Evolutionary conservation across 2,888 invertebrate species (phyloP).

Genomic region (Synanthedon andrenaeformis): DNA sequence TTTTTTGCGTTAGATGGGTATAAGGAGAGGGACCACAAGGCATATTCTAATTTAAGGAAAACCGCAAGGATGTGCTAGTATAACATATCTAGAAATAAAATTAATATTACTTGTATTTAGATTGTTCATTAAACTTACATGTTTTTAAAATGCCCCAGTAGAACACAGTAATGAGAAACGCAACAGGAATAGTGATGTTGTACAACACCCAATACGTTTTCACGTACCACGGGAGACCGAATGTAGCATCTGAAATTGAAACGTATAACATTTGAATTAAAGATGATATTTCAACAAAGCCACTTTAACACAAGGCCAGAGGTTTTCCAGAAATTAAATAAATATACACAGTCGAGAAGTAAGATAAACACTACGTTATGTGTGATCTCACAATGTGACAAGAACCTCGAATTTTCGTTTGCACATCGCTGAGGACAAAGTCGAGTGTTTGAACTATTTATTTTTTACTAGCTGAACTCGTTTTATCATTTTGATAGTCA

Average conservation of each 20-base stretch:
- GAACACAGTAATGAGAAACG: slow-evolving; percentile 61
- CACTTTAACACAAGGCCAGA: background rate
- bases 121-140: slow-evolving; percentile 25
- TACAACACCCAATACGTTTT: slow-evolving; percentile 61
- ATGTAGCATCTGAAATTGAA: slow-evolving; percentile 38
- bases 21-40: too few species aligned
- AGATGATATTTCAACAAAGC: background rate
- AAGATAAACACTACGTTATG: background rate
- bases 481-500: too few species aligned
- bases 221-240: slow-evolving; percentile 56
- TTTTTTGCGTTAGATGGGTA: too few species aligned
- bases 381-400: background rate
- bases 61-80: too few species aligned
- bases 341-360: background rate
- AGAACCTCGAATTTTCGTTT: background rate
- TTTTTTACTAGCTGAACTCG: too few species aligned
- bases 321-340: background rate
- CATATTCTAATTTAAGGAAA: too few species aligned
- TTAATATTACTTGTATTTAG: too few species aligned
- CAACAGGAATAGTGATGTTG: slow-evolving; percentile 58
- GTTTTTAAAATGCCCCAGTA: slow-evolving; percentile 56
- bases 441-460: background rate
- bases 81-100: too few species aligned
- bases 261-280: background rate
- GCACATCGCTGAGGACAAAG: background rate